A percentile compares a stretch with the other conserved stretches of the same genome.
These are phyloP conservation scores for Gyrodactylus bullatarudis DNA, from an alignment of 1,140 invertebrate genomes.

Conservation along the genomic window DNA sequence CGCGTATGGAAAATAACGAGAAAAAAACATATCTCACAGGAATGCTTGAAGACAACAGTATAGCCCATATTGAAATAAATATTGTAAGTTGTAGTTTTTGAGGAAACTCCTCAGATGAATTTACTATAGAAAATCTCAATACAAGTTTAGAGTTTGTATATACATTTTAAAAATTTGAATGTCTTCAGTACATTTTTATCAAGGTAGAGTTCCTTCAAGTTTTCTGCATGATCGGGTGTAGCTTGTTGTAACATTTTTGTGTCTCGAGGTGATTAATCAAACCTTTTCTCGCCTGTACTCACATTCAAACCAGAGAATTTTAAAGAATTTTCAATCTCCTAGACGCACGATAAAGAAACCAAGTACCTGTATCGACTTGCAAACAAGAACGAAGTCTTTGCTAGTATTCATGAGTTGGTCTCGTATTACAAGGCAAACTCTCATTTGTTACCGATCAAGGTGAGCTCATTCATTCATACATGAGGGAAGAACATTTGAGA, in stretches of 20 bases:
- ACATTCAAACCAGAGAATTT: background rate
- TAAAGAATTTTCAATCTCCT: too few relatives aligned
- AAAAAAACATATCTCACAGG: background rate
- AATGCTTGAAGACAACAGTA: background rate
- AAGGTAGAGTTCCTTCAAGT: background rate
- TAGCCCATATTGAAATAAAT: background rate
- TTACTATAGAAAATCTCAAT: background rate
- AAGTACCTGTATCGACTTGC: background rate
- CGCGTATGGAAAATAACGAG: background rate
- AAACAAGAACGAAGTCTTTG: background rate
- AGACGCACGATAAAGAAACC: background rate
- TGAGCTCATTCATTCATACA: background rate
- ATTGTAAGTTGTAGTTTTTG: background rate
- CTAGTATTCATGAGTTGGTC: background rate
- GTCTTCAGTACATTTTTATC: background rate
- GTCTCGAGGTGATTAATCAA: background rate
- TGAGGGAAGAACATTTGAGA: background rate
- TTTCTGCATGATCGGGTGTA: background rate
- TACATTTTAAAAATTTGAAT: background rate
- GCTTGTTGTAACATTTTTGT: background rate
- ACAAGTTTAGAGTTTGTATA: background rate
- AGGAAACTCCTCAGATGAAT: background rate
- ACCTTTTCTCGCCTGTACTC: background rate
- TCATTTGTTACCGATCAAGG: background rate
- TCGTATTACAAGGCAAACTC: background rate